Evolutionary conservation across 2,888 invertebrate genomes (phyloP), one percentile per base, ranked within the genome.

Genomic region (Tetheella fluctuosa): DNA sequence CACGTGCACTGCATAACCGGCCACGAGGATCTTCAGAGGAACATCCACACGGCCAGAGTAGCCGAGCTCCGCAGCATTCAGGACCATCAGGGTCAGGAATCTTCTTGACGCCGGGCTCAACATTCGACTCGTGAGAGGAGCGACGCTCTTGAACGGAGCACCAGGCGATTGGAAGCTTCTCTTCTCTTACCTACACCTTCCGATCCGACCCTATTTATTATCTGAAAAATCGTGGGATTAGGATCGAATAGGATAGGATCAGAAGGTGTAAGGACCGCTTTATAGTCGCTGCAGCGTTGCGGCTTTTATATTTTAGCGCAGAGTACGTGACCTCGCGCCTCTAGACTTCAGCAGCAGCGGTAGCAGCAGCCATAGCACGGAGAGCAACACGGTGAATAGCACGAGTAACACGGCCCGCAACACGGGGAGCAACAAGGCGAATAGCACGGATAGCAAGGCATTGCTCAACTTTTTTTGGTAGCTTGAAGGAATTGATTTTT

Each of bases 381-480:
- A 1, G 76, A 74, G 67, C 77, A 84, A 10, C 48, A 48, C n/a
- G 48, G 48, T 30, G 54, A 30, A 28, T 34, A 17, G 71, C 85
- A 85, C 13, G 86, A 80, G 4, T 76, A 65, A 63, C 81, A 84
- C 69, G 71, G 79, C 28, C 80, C 70, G 60, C 81, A 81, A 63
- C 82, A 80, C 0, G 85, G 80, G 28, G 74, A 70, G 64, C 80
- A 81, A 76, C 81, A 81, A 0, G 82, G 74, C 25, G 71, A 65
- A 64, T 72, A 83, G 59, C 80, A 80, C 59, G 82, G 80, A 60
- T 79, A 79, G 78, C 83, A 81, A 84, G 85, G 85, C 85, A 81
- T 79, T 52, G 59, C 59, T 71, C 48, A 63, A 59, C 17, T 54
- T 54, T 61, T n/a, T n/a, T 71, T 68, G 59, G 58, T 67, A 23